Base-by-base conservation (phyloP, 1,140 invertebrate genomes). In the Cyrtorhinus lividipennis region DNA sequence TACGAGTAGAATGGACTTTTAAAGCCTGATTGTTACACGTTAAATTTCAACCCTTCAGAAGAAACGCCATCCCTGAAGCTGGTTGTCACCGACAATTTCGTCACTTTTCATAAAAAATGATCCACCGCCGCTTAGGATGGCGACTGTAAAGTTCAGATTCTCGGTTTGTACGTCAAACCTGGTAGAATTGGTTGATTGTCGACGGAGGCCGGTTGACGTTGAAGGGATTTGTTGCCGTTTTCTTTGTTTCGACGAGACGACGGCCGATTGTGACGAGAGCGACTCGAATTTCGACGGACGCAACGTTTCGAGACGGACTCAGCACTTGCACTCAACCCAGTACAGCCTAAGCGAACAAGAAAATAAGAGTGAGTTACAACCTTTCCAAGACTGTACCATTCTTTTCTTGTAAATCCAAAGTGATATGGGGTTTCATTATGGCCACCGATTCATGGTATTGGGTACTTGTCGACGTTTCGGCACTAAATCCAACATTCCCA, bases 161-260 rank as follows among this genome's bases (percentile, higher is more conserved):
- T 58, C 25, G 66, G 66, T 59, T 66, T 67, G 53, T 67, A 67
- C 8, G 66, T 64, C n/a, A 67, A 15, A 45, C 44, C 64, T 24
- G 66, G 62, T 24, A 59, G 56, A 20, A 66, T 62, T 24, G 60
- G 62, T 56, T 64, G 66, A 58, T 23, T 46, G 46, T 63, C 59
- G 20, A 57, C 62, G 18, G 25, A 53, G 25, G 46, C 23, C 59
- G 56, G 13, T 20, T 58, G 58, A 22, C 53, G 23, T 18, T 38
- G 18, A 5, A 63, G 24, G 1, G 24, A 22, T 26, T 79, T 79
- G 3, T 75, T 73, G 15, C 79, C 80, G 65, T 84, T 85, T 67
- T 84, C 82, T 71, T 85, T 86, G 70, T 86, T 83, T 23, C 84
- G 75, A 24, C 81, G 78, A 61, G 83, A 81, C 8, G 83, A 84